Evolutionary conservation across 1,140 invertebrate species (phyloP).

Genomic region (Pseudomyrmex cubaensis): DNA sequence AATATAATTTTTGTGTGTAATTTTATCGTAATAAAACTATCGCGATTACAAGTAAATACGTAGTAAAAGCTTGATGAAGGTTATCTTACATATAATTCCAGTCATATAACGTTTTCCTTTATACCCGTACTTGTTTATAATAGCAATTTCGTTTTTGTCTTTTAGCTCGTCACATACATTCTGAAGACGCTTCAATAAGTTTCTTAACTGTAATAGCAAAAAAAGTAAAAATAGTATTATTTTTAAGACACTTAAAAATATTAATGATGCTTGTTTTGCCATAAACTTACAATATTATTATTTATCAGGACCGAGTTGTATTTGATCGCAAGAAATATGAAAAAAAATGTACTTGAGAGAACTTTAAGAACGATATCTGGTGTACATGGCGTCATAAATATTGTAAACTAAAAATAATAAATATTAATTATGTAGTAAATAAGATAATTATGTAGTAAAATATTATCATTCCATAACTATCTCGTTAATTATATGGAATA

Average conservation of each 20-base stretch:
- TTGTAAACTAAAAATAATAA: background rate
- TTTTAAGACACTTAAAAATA: too few species aligned
- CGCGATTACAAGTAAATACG: too few species aligned
- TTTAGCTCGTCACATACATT: background rate
- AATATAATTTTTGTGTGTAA: background rate
- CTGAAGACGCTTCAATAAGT: constrained; percentile 4
- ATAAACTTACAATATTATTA: background rate
- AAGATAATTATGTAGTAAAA: too few species aligned
- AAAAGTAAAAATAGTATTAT: too few species aligned
- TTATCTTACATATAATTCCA: background rate
- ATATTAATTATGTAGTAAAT: too few species aligned
- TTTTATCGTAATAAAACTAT: too few species aligned
- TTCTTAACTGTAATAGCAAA: background rate
- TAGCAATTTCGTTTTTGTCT: constrained; percentile 29
- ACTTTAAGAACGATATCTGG: background rate
- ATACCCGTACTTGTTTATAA: background rate
- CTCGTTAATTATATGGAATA: too few species aligned
- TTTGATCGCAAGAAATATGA: background rate
- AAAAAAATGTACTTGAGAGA: constrained; percentile 4
- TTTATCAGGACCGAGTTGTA: constrained; percentile 36
- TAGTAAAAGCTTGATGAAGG: background rate
- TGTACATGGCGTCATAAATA: constrained; percentile 13
- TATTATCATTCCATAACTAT: too few species aligned
- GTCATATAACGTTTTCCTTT: background rate
- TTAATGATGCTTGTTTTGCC: background rate